Evolutionary conservation across 30 jellyfish, hydroid and myxozoan species (phyloP).

Genomic region (Aurelia aurita complex sp. Pacific): DNA sequence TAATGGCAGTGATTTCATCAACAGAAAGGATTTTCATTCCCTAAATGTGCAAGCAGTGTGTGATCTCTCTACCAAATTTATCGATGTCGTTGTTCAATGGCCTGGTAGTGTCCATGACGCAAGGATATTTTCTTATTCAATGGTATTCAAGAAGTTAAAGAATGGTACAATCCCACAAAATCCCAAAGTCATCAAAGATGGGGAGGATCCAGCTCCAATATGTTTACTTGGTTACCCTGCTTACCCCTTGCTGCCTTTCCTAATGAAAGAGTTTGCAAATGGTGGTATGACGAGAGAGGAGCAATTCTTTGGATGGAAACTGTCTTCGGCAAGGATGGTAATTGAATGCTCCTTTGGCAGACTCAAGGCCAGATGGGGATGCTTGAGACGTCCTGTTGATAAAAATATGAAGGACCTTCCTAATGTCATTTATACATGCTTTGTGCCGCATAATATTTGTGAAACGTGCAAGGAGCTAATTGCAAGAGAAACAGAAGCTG

Average conservation of each 20-base stretch:
- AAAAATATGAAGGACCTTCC: conserved; percentile 19
- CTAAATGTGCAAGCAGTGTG: conserved; percentile 22
- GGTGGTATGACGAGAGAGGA: conserved; percentile 31
- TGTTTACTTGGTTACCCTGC: conserved; percentile 58
- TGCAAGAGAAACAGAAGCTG: conserved; percentile 16
- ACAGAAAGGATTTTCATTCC: conserved; percentile 1
- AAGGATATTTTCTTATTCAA: conserved; percentile 35
- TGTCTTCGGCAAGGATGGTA: conserved; percentile 25
- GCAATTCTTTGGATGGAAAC: conserved; percentile 20
- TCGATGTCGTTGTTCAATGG: conserved; percentile 19
- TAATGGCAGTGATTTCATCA: conserved; percentile 2
- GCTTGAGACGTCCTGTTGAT: conserved; percentile 25
- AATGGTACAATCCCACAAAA: conserved; percentile 24
- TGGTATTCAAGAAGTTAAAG: background rate
- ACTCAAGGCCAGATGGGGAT: conserved; percentile 61
- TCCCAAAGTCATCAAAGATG: conserved; percentile 5
- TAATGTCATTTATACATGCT: background rate
- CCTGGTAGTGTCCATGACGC: conserved; percentile 63
- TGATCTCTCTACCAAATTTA: background rate
- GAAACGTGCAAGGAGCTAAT: background rate
- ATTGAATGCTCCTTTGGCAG: conserved; percentile 43
- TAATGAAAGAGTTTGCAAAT: background rate
- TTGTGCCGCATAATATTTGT: conserved; percentile 43
- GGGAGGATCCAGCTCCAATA: conserved; percentile 39
- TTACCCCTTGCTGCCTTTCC: conserved; percentile 42